Base-by-base conservation (phyloP, 1,140 invertebrate genomes). In the Lepidotrigona ventralis region DNA sequence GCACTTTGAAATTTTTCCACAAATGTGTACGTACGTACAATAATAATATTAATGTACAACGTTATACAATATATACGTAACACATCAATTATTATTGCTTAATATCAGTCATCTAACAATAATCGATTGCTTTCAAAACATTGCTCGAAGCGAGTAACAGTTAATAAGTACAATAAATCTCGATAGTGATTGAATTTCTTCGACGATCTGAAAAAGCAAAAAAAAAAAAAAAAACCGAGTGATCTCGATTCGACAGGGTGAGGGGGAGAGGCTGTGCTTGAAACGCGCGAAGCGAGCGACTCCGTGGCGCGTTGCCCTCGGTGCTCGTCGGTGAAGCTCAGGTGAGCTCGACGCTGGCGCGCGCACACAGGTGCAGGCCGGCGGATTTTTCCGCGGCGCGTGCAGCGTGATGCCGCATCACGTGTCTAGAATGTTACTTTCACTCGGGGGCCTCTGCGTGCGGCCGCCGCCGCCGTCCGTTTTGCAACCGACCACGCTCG, bases 381-480 rank as follows among this genome's bases (percentile, higher is more conserved):
- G 46, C 33, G 53, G 69, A 73, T 80, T 80, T 73, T 80, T 80
- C 69, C 53, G 79, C 60, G 72, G 68, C 69, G 76, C 69, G 69
- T 66, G 68, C 60, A 71, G 63, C 75, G 75, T 78, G 81, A 78
- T 79, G 68, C 81, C 75, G 75, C 81, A 79, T 85, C 88, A 89
- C 84, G 82, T 89, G 84, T 85, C 83, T 88, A 87, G 86, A 86
- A 87, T 88, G 80, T 87, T 87, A 89, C 88, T 89, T 89, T 89
- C 88, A 89, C 88, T 89, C 78, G 72, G 51, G n/a, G 58, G 39
- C 71, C 81, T 26, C 56, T 63, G 79, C 79, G 79, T 81, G 56
- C 70, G 58, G 81, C 76, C 64, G 33, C 23, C 33, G 56, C 39
- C 5, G 39, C 39, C 54, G 56, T 33, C 60, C 63, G 26, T 77